These are phyloP conservation scores for Trissolcus basalis DNA, from an alignment of 1,140 invertebrate species.

Conservation along the genomic window DNA sequence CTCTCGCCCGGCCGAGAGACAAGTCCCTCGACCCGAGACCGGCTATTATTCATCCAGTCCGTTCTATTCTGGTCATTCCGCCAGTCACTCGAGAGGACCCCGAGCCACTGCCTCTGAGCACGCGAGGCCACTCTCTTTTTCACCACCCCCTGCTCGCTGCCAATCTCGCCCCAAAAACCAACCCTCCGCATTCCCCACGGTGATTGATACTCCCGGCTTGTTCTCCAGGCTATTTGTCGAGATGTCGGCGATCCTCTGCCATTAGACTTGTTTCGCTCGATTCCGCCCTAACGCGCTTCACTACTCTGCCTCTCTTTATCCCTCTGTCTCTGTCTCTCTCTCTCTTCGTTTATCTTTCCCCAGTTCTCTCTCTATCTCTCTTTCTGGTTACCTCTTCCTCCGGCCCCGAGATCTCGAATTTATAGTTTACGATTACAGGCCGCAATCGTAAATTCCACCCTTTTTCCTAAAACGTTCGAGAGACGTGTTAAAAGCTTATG, in stretches of 20 bases:
- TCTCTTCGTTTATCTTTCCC: too few species aligned
- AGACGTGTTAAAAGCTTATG: too few species aligned
- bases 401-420: too few species aligned
- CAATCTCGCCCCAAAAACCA: not conserved
- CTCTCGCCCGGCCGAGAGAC: conserved; percentile 4
- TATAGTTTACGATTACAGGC: too few species aligned
- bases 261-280: conserved; percentile 1
- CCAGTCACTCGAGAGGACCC: not conserved
- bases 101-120: not conserved
- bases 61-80: conserved; percentile 12
- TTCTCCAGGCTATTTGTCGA: conserved; percentile 10
- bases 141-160: not conserved
- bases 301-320: too few species aligned
- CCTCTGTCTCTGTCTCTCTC: too few species aligned
- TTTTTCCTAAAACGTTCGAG: too few species aligned
- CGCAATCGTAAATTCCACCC: too few species aligned
- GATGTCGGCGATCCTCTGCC: not conserved
- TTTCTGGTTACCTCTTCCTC: too few species aligned
- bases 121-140: conserved; percentile 6
- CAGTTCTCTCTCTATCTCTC: too few species aligned
- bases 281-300: not conserved
- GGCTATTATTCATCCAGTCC: conserved; percentile 23
- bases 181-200: not conserved
- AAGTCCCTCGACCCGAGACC: not conserved
- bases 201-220: conserved; percentile 10